phyloP scores from a whole-genome alignment of 2,888 invertebrate species.

The Celastrina argiolus region DNA sequence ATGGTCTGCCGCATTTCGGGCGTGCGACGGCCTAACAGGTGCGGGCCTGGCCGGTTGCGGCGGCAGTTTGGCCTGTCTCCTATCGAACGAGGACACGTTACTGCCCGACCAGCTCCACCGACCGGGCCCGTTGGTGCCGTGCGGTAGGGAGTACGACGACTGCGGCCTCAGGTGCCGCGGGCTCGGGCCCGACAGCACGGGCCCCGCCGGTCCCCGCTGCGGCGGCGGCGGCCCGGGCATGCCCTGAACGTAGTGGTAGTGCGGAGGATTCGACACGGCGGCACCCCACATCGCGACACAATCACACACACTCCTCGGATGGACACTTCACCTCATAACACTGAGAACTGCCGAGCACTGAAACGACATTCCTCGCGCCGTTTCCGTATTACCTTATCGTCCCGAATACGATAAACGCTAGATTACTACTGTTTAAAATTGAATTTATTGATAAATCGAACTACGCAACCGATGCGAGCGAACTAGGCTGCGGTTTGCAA shows the following conservation, averaged over 20 bases:
- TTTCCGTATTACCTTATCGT: constrained; percentile 55
- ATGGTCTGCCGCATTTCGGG: constrained; percentile 55
- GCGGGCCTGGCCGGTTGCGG: constrained; percentile 67
- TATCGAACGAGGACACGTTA: constrained; percentile 72
- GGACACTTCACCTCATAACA: constrained; percentile 61
- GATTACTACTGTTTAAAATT: constrained; percentile 54
- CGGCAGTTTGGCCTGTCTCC: constrained; percentile 67
- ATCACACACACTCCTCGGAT: constrained; percentile 30
- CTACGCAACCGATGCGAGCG: constrained; percentile 44
- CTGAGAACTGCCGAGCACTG: constrained; percentile 53
- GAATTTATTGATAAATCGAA: constrained; percentile 48
- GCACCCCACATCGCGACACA: constrained; percentile 66
- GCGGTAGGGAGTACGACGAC: constrained; percentile 75
- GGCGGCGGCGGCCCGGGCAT: constrained; percentile 47
- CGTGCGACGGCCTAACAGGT: constrained; percentile 58
- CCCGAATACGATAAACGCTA: constrained; percentile 55
- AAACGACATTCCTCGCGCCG: constrained; percentile 51
- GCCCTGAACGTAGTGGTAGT: constrained; percentile 67
- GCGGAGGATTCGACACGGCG: constrained; percentile 67
- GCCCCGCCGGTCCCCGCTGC: constrained; percentile 59
- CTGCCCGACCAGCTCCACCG: constrained; percentile 76
- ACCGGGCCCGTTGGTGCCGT: constrained; percentile 75
- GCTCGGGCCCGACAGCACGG: constrained; percentile 58
- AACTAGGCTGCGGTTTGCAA: constrained; percentile 63
- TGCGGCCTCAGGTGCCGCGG: constrained; percentile 63